Evolutionary conservation across 2,113 vertebrate genomes (phyloP).

Genomic region (Antechinus stuartii): DNA sequence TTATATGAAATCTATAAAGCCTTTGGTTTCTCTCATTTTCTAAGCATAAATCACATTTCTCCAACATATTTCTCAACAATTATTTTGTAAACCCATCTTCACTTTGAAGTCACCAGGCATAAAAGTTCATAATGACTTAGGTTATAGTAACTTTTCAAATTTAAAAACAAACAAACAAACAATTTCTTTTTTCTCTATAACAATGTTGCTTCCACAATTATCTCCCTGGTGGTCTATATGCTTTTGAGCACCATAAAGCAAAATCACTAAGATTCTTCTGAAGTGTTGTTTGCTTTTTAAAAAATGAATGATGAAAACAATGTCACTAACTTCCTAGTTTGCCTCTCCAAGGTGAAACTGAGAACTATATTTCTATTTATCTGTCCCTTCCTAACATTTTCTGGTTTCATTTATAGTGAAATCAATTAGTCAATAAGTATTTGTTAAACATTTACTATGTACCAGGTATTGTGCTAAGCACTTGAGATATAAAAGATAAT

Average conservation of each 20-base stretch:
- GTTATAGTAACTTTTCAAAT: neutral
- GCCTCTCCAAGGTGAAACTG: neutral
- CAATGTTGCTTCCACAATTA: neutral
- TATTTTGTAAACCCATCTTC: neutral
- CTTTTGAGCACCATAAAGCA: neutral
- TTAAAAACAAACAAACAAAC: neutral
- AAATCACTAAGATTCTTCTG: neutral
- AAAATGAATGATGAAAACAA: neutral
- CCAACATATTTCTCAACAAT: neutral
- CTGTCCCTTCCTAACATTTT: neutral
- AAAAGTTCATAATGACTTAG: neutral
- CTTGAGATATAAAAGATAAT: neutral
- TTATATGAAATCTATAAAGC: neutral
- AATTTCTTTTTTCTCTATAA: neutral
- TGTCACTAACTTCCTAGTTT: neutral
- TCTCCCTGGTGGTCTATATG: neutral
- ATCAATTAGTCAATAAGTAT: too few relatives aligned
- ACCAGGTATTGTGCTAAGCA: neutral
- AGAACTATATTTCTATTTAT: neutral
- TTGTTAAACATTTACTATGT: neutral
- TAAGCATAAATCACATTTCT: neutral
- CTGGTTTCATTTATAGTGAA: neutral
- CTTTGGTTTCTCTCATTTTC: neutral
- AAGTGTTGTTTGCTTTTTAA: neutral
- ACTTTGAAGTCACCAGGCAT: neutral